Evolutionary conservation across 2,797 vertebrate species (phyloP), one percentile per base, ranked within the genome.

Genomic region (Semotilus atromaculatus): DNA sequence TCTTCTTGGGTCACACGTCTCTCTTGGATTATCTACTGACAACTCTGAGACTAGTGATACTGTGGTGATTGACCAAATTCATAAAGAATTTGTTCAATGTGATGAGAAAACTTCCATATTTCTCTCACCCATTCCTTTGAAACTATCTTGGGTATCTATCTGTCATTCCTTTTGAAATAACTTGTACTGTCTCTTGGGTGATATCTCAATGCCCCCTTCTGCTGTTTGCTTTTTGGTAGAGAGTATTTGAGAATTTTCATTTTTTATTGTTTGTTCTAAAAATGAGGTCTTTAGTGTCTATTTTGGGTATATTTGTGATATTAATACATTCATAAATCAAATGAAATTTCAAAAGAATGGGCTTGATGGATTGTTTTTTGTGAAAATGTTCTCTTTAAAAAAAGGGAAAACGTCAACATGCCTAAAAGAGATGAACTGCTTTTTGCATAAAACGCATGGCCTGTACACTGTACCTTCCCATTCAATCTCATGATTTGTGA

Each of bases 231-330:
- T 31, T 10, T 34, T n/a, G 58, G 31, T 80, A n/a, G 18, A 19
- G 13, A 58, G 26, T 34, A 53, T 75, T 13, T 45, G 8, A 73
- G 68, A 48, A 53, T 82, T 87, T 80, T 36, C 2, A 26, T 67
- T 40, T 83, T 81, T 36, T 70, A 18, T 74, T 21, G 11, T 11
- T 48, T 18, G 77, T 23, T 72, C 21, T 86, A 45, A 81, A 64
- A 70, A 64, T 80, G 16, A 36, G 34, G 36, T 71, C 21, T 48
- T 31, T 51, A 38, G n/a, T 83, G 14, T 90, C 40, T 80, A 18
- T 86, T 29, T 79, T 80, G 36, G 84, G 92, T 92, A 89, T 64
- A 16, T 80, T 19, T 36, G 38, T 72, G 53, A 77, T 81, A 55
- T 67, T 64, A 43, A 68, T 75, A 72, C 67, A 36, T 71, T 82